Evolutionary conservation across 2,113 vertebrate species (phyloP).

Genomic region (Campylomormyrus numenius): DNA sequence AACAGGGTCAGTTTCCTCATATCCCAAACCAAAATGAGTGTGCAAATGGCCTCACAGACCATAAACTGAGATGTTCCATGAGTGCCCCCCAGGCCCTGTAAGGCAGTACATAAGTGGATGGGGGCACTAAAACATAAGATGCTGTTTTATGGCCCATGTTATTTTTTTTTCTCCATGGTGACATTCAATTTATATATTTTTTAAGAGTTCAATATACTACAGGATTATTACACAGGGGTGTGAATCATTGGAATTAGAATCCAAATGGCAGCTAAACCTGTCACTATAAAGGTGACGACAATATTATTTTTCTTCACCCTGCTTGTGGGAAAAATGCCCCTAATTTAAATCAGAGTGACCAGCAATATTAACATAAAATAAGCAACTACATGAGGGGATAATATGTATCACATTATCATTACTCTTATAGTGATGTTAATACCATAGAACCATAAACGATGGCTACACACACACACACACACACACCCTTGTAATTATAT

Average conservation of each 20-base stretch:
- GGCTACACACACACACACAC: background rate
- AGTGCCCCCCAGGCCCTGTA: background rate
- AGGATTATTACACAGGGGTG: constrained; percentile 34
- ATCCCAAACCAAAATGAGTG: constrained; percentile 2
- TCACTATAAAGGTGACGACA: constrained; percentile 26
- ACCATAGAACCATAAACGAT: background rate
- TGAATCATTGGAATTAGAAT: constrained; percentile 40
- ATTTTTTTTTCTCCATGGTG: constrained; percentile 34
- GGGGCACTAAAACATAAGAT: constrained; percentile 15
- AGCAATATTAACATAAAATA: background rate
- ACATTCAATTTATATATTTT: constrained; percentile 44
- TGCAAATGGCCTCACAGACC: background rate
- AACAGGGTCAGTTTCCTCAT: background rate
- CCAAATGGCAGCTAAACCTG: constrained; percentile 27
- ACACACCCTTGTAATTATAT: too few species aligned
- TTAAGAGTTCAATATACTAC: constrained; percentile 23
- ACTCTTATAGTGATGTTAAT: background rate
- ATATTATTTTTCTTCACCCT: constrained; percentile 2
- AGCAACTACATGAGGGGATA: background rate
- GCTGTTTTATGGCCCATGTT: constrained; percentile 32
- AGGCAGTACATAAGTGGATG: background rate
- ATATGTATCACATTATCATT: background rate
- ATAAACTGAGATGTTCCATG: constrained; percentile 11
- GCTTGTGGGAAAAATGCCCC: background rate
- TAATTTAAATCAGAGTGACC: constrained; percentile 13